Evolutionary conservation across 2,888 invertebrate genomes (phyloP), one percentile per base, ranked within the genome.

Genomic region (Smittia aterrima): DNA sequence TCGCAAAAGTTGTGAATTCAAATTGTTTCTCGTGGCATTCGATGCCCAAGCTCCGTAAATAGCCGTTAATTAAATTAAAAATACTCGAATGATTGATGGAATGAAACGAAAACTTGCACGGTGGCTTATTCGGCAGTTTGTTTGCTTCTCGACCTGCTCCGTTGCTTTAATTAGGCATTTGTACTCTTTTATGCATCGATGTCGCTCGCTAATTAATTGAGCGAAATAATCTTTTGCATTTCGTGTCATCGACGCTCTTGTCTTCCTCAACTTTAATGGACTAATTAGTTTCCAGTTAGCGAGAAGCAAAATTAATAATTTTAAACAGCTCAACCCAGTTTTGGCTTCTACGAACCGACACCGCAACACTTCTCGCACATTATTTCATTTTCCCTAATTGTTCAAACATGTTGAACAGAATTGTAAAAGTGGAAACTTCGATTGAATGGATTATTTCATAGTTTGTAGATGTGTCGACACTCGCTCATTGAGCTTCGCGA

Each of bases 31-130:
- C 58, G 58, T 22, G 20, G 58, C 22, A 13, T 24, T 27, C 32
- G 32, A 27, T 58, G 58, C 58, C 16, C 3, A 13, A 58, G 22
- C 20, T 58, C 68, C 41, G 25, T 68, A 68, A 68, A 41, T 47
- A 41, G 68, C 58, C 68, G 68, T 68, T 68, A 68, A 68, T 68
- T 68, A 68, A 68, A 68, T 68, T 68, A 68, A 68, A 68, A 68
- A 68, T 68, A 41, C 38, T 68, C 22, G 18, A 68, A 40, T 68
- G 68, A 68, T 68, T 68, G 68, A 68, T 47, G 68, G 20, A 25
- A 24, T 18, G 18, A 40, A 47, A 68, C 16, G 41, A 20, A 68
- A 68, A 41, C 22, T 3, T 66, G 58, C 18, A n/a, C 22, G 18
- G 58, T 18, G 22, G 58, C 58, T 58, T 58, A 58, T 58, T 58